Percentiles rank a stretch among this genome's conserved stretches.
These are phyloP conservation scores for Platysternon megacephalum DNA, from an alignment of 2,113 vertebrate genomes.

Conservation along the genomic window DNA sequence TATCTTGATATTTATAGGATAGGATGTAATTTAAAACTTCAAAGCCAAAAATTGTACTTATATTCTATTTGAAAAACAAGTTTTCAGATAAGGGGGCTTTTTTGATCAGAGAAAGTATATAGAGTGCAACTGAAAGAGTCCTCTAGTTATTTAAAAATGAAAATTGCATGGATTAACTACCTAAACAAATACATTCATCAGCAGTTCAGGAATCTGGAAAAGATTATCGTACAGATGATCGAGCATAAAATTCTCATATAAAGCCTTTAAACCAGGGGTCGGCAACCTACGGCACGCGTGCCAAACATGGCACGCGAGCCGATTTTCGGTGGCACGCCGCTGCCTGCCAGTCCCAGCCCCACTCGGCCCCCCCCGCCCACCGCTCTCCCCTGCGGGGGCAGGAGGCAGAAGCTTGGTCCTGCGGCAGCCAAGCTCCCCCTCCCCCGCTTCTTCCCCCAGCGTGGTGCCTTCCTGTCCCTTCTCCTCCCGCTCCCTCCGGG, in stretches of 20 bases:
- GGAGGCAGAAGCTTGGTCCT: too few relatives aligned
- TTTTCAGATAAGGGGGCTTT: neutral
- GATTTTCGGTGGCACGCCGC: too few relatives aligned
- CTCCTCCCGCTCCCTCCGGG: too few relatives aligned
- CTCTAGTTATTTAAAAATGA: neutral
- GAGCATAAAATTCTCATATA: neutral
- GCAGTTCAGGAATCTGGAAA: neutral
- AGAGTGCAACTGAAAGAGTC: neutral
- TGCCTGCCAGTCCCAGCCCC: too few relatives aligned
- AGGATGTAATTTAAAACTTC: neutral
- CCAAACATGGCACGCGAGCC: too few relatives aligned
- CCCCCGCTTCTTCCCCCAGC: too few relatives aligned
- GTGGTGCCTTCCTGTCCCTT: too few relatives aligned
- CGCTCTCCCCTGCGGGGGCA: too few relatives aligned
- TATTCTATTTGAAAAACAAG: constrained; percentile 7
- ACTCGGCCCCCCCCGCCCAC: too few relatives aligned
- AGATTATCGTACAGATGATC: neutral
- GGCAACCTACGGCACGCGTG: too few relatives aligned
- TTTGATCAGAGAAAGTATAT: neutral
- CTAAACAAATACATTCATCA: constrained; percentile 10
- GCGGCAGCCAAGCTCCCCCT: too few relatives aligned
- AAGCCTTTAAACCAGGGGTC: constrained; percentile 18
- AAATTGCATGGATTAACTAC: neutral
- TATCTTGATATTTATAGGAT: neutral
- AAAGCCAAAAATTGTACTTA: neutral